These are phyloP conservation scores for Uromys caudimaculatus DNA, from an alignment of 2,797 vertebrate genomes.

Conservation along the genomic window DNA sequence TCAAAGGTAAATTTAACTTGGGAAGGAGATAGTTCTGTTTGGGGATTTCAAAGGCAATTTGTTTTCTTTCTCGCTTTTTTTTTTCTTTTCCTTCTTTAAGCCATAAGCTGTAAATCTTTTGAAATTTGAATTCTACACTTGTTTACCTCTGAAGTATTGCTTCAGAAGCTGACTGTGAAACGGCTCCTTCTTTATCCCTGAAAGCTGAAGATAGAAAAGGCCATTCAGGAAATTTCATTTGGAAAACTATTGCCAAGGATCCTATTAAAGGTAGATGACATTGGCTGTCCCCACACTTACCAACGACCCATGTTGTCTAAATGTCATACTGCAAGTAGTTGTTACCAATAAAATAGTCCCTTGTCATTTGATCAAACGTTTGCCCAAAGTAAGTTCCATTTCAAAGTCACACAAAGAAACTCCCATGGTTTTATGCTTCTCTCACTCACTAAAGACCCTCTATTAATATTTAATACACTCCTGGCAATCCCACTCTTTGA, in stretches of 20 bases:
- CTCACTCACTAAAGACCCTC: background rate
- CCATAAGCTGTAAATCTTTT: constrained; percentile 52
- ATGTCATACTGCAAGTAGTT: constrained; percentile 16
- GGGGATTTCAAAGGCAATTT: constrained; percentile 65
- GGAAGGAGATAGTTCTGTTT: constrained; percentile 66
- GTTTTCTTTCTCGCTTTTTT: constrained; percentile 37
- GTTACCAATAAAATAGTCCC: background rate
- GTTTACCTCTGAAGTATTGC: constrained; percentile 55
- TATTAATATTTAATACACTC: constrained; percentile 13
- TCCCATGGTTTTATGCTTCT: background rate
- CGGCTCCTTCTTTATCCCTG: background rate
- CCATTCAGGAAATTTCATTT: constrained; percentile 15
- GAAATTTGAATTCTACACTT: constrained; percentile 77
- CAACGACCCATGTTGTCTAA: constrained; percentile 23
- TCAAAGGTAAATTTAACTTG: constrained; percentile 80
- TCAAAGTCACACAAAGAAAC: background rate
- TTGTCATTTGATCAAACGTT: background rate
- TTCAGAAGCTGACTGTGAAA: constrained; percentile 54
- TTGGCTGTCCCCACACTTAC: constrained; percentile 9
- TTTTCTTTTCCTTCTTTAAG: background rate
- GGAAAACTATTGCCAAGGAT: constrained; percentile 1
- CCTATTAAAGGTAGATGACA: constrained; percentile 1
- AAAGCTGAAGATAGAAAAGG: background rate
- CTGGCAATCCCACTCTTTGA: background rate
- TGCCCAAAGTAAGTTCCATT: background rate